phyloP scores from a whole-genome alignment of 2,113 vertebrate species.

The Otus sunia region DNA sequence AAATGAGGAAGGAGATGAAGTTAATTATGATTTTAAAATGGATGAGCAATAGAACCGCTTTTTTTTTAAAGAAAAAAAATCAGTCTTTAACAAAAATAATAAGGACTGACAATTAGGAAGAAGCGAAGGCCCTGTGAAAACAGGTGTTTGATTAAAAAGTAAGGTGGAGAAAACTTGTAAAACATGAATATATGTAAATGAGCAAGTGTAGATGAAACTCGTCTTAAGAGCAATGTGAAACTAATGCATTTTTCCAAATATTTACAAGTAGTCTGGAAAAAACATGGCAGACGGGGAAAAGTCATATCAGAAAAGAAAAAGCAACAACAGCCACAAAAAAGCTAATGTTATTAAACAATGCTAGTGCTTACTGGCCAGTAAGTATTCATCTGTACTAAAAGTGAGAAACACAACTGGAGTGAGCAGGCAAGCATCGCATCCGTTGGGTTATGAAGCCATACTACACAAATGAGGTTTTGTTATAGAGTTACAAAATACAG shows the following conservation, averaged over 20 bases:
- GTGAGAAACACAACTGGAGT: constrained; percentile 29
- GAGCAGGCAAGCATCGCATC: constrained; percentile 37
- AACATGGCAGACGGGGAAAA: neutral
- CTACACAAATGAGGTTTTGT: constrained; percentile 60
- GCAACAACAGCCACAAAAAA: neutral
- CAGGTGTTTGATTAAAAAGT: constrained; percentile 67
- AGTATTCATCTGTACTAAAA: constrained; percentile 54
- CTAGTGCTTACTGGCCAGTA: constrained; percentile 50
- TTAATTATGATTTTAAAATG: constrained; percentile 75
- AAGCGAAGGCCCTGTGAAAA: constrained; percentile 64
- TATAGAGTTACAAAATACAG: constrained; percentile 58
- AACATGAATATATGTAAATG: constrained; percentile 23
- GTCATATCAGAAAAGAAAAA: neutral
- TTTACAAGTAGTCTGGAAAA: neutral
- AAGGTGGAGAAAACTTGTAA: constrained; percentile 48
- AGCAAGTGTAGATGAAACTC: constrained; percentile 54
- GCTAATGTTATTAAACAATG: constrained; percentile 25
- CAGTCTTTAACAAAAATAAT: constrained; percentile 44
- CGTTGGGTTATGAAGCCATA: constrained; percentile 59
- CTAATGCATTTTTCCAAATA: constrained; percentile 10
- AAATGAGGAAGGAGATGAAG: constrained; percentile 74
- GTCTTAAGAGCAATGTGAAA: neutral
- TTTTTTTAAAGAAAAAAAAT: constrained; percentile 45
- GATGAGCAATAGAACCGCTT: constrained; percentile 61
- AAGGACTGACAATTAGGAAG: constrained; percentile 27